Conservation (phyloP, 2,888 invertebrate genomes). For the Lithophane socia region DNA sequence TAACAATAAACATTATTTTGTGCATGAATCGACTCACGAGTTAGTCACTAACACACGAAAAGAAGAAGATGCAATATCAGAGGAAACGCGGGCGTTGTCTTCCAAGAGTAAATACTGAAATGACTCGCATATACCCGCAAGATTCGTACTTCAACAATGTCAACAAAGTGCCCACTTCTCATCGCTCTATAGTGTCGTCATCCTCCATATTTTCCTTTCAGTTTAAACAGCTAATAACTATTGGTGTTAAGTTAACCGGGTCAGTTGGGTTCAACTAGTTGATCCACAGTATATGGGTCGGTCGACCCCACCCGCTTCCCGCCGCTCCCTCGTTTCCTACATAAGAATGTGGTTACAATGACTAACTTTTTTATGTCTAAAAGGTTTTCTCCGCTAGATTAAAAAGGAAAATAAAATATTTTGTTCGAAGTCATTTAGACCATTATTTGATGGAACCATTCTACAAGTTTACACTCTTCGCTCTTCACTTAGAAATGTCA, state of each 20-base stretch:
- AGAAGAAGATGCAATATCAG: too few relatives aligned
- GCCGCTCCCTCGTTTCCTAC: constrained; percentile 68
- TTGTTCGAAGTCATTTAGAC: background rate
- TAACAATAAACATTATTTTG: too few relatives aligned
- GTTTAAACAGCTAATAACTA: constrained; percentile 32
- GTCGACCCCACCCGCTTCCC: constrained; percentile 65
- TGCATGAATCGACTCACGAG: too few relatives aligned
- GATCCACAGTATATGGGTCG: constrained; percentile 62
- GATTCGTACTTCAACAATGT: too few relatives aligned
- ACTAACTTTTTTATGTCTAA: constrained; percentile 16
- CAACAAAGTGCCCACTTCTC: too few relatives aligned
- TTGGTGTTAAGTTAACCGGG: constrained; percentile 56
- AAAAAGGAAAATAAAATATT: constrained; percentile 8
- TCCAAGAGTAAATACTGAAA: too few relatives aligned
- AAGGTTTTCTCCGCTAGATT: constrained; percentile 15
- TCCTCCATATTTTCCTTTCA: constrained; percentile 3
- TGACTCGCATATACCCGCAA: too few relatives aligned
- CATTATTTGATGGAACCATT: background rate
- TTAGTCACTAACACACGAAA: too few relatives aligned
- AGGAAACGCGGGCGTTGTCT: too few relatives aligned
- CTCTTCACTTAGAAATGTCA: background rate
- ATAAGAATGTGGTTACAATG: constrained; percentile 48
- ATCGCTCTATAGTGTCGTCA: background rate
- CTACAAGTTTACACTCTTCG: background rate
- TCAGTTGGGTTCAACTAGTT: constrained; percentile 59